These are phyloP conservation scores for Atta colombica DNA, from an alignment of 1,140 invertebrate species.

Conservation along the genomic window DNA sequence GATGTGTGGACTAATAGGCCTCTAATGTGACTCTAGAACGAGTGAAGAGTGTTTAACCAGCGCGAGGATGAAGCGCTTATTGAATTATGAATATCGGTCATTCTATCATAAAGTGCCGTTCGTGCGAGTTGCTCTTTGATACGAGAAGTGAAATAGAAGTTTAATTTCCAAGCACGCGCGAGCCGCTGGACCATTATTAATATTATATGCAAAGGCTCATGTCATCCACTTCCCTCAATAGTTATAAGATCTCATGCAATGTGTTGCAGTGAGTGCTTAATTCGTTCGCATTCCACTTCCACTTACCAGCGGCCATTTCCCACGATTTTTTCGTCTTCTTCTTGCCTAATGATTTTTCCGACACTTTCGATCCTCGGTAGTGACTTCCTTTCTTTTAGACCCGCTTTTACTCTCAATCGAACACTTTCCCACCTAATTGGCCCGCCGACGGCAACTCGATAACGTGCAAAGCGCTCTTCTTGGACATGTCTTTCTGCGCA, in stretches of 20 bases:
- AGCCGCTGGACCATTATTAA: slow-evolving; percentile 14
- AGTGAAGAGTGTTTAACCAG: slow-evolving; percentile 9
- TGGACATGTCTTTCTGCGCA: slow-evolving; percentile 62
- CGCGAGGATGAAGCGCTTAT: background rate
- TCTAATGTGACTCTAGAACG: slow-evolving; percentile 1
- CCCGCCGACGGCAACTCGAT: slow-evolving; percentile 49
- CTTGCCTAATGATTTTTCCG: slow-evolving; percentile 15
- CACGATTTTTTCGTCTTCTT: slow-evolving; percentile 44
- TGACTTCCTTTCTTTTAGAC: slow-evolving; percentile 25
- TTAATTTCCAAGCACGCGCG: slow-evolving; percentile 16
- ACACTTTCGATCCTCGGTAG: background rate
- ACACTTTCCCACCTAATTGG: slow-evolving; percentile 70
- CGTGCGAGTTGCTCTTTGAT: slow-evolving; percentile 28
- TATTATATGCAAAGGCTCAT: background rate
- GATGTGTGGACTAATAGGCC: background rate
- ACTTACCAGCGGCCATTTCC: slow-evolving; percentile 78
- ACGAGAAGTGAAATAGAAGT: slow-evolving; percentile 37
- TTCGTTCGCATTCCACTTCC: slow-evolving; percentile 40
- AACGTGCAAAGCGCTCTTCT: slow-evolving; percentile 68
- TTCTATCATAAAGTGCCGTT: background rate
- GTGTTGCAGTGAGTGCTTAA: slow-evolving; percentile 47
- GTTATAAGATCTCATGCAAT: slow-evolving; percentile 5
- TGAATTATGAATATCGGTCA: slow-evolving; percentile 46
- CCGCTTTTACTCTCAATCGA: slow-evolving; percentile 34
- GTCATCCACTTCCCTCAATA: slow-evolving; percentile 1